A percentile compares a stretch with the other conserved stretches of the same genome.
These are phyloP conservation scores for Rynchops niger DNA, from an alignment of 2,113 vertebrate genomes.

Conservation along the genomic window DNA sequence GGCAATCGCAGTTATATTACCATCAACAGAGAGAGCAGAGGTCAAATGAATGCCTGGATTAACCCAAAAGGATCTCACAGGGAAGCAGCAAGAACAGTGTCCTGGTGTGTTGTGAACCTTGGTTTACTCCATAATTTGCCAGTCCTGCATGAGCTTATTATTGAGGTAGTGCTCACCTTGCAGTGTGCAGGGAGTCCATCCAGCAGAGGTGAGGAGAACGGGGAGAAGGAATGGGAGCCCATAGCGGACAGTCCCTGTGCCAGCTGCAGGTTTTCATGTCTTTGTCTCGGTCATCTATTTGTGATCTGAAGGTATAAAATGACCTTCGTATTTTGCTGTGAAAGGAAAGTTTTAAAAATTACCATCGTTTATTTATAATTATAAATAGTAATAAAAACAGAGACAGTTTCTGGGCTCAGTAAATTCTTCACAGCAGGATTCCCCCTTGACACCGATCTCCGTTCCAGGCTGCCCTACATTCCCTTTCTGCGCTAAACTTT, in stretches of 20 bases:
- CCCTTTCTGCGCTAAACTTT: not conserved
- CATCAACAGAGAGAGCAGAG: not conserved
- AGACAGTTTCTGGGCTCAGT: conserved; percentile 45
- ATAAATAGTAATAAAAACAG: conserved; percentile 20
- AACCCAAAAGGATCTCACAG: not conserved
- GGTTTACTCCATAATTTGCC: not conserved
- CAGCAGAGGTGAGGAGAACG: not conserved
- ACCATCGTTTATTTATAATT: not conserved
- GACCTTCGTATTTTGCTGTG: not conserved
- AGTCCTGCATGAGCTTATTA: not conserved
- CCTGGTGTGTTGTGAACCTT: not conserved
- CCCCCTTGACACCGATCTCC: not conserved
- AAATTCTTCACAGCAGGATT: not conserved
- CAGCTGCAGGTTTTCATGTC: not conserved
- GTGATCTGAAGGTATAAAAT: no score
- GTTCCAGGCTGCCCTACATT: conserved; percentile 5
- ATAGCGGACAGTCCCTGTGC: not conserved
- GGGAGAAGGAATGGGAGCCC: not conserved
- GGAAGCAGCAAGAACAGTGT: not conserved
- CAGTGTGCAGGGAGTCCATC: no score
- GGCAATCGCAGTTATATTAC: not conserved
- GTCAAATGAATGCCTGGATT: not conserved
- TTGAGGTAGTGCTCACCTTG: not conserved
- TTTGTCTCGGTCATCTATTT: not conserved
- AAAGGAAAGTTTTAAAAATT: conserved; percentile 16